Evolutionary conservation across 2,888 invertebrate genomes (phyloP).

Genomic region (Rhagophthalmus giganteus): DNA sequence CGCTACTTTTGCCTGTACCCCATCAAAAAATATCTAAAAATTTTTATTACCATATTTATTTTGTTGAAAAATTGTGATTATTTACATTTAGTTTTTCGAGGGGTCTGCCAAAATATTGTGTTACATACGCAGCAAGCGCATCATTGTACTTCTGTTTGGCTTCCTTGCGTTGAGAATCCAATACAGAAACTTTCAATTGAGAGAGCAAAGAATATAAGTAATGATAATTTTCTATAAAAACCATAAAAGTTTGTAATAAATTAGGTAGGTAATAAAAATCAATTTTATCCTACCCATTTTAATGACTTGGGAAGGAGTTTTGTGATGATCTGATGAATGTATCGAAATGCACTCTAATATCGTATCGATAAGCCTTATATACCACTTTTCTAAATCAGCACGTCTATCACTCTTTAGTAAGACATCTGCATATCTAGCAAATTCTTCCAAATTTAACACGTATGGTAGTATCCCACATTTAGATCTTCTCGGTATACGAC

Average conservation of each 20-base stretch:
- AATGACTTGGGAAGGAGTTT: slow-evolving; percentile 90
- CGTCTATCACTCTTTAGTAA: slow-evolving; percentile 88
- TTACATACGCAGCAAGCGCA: slow-evolving; percentile 88
- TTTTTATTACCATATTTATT: slow-evolving; percentile 1
- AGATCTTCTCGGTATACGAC: slow-evolving; percentile 70
- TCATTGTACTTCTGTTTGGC: slow-evolving; percentile 89
- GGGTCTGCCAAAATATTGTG: slow-evolving; percentile 91
- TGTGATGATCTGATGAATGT: slow-evolving; percentile 81
- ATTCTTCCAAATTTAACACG: slow-evolving; percentile 86
- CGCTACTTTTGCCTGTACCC: slow-evolving; percentile 89
- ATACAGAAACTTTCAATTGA: slow-evolving; percentile 84
- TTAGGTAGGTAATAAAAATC: too few species aligned
- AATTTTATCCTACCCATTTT: slow-evolving; percentile 69
- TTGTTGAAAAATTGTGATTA: too few species aligned
- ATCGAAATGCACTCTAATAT: slow-evolving; percentile 81
- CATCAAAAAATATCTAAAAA: slow-evolving; percentile 91
- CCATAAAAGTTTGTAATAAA: neutral
- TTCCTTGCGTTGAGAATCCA: slow-evolving; percentile 87
- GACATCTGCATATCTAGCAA: slow-evolving; percentile 83
- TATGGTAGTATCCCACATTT: slow-evolving; percentile 91
- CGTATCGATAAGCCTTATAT: slow-evolving; percentile 74
- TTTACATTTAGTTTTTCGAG: slow-evolving; percentile 86
- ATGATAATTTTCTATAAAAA: slow-evolving; percentile 85
- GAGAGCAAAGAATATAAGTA: slow-evolving; percentile 84
- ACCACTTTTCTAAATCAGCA: slow-evolving; percentile 92